Conservation (phyloP, 2,113 vertebrate species). For the Megaceryle maxima region DNA sequence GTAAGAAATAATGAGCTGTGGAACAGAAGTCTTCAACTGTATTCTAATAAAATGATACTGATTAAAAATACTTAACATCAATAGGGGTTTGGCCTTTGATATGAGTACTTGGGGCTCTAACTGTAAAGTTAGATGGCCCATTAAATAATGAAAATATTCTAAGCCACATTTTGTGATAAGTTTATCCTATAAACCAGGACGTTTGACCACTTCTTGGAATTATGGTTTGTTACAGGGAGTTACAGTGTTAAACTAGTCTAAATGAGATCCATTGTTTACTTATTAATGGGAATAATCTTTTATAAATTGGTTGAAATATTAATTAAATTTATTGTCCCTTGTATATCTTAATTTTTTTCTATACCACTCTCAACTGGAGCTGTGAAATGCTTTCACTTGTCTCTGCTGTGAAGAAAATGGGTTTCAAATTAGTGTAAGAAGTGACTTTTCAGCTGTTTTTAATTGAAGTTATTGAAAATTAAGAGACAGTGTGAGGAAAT, state of each 20-base stretch:
- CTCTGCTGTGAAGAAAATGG: neutral
- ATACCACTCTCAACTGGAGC: neutral
- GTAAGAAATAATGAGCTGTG: constrained; percentile 45
- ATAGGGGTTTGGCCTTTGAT: neutral
- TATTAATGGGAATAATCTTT: neutral
- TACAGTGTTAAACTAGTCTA: neutral
- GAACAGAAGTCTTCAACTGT: constrained; percentile 25
- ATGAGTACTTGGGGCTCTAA: neutral
- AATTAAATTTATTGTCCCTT: neutral
- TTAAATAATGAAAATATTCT: constrained; percentile 27
- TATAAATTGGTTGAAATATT: neutral
- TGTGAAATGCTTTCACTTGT: neutral
- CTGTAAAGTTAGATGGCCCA: neutral
- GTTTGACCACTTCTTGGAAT: neutral
- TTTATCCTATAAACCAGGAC: neutral
- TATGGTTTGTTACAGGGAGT: neutral
- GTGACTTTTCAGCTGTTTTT: neutral
- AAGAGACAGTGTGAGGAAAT: neutral
- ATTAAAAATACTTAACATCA: constrained; percentile 43
- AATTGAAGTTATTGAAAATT: neutral
- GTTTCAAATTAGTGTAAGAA: neutral
- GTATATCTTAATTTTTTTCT: neutral
- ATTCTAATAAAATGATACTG: constrained; percentile 23
- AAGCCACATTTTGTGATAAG: neutral
- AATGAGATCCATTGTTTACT: neutral